Conservation (phyloP, 2,797 vertebrate genomes). For the Brachyalestes nurse region DNA sequence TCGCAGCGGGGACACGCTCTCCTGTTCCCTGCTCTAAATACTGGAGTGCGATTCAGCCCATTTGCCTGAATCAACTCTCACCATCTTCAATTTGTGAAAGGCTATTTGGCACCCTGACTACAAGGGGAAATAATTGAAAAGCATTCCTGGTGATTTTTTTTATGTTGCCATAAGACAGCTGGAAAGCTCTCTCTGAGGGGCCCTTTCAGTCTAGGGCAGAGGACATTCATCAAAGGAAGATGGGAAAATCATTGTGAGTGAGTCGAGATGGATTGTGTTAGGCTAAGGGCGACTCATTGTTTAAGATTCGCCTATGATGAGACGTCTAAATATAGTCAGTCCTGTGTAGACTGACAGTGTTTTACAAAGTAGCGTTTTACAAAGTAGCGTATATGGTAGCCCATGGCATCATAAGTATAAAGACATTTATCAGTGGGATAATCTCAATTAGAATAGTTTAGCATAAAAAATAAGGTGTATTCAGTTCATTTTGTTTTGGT, state of each 20-base stretch:
- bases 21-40: conserved; percentile 51
- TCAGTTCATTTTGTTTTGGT: background rate
- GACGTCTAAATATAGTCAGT: conserved; percentile 11
- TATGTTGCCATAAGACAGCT: conserved; percentile 63
- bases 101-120: conserved; percentile 60
- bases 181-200: conserved; percentile 55
- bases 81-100: conserved; percentile 69
- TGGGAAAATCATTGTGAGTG: conserved; percentile 42
- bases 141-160: conserved; percentile 65
- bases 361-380: too few species aligned
- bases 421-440: background rate
- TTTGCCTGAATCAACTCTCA: conserved; percentile 70
- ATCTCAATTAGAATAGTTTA: conserved; percentile 3
- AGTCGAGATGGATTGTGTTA: background rate
- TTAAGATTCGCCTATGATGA: conserved; percentile 29
- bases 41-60: conserved; percentile 62
- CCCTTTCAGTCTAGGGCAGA: conserved; percentile 60
- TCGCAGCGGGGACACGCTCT: conserved; percentile 54
- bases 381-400: conserved; percentile 1
- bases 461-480: background rate
- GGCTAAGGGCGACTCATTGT: conserved; percentile 31
- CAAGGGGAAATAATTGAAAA: conserved; percentile 69
- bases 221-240: conserved; percentile 63
- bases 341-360: too few species aligned
- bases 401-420: background rate